These are phyloP conservation scores for Terrapene triunguis DNA, from an alignment of 2,113 vertebrate species.

Conservation along the genomic window DNA sequence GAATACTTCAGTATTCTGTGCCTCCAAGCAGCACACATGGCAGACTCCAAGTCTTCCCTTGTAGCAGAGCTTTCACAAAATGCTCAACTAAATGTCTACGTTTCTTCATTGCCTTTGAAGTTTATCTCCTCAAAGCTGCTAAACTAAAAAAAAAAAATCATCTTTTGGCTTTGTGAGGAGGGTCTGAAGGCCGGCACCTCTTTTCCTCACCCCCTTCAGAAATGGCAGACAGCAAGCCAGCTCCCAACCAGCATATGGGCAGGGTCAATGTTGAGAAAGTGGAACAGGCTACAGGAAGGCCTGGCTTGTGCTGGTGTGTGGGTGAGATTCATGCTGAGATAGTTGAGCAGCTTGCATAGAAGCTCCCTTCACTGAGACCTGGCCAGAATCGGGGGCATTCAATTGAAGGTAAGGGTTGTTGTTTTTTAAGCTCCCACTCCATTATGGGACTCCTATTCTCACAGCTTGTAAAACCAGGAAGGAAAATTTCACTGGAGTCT, in stretches of 20 bases:
- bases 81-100: neutral
- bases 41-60: neutral
- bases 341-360: neutral
- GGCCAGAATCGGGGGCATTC: neutral
- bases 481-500: neutral
- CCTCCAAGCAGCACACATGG: neutral
- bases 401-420: neutral
- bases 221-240: neutral
- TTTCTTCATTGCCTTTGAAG: neutral
- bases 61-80: neutral
- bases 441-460: neutral
- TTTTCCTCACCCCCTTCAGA: neutral
- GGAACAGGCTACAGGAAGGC: accelerated
- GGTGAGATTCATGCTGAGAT: neutral
- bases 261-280: accelerated
- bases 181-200: neutral
- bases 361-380: neutral
- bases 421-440: neutral
- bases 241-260: accelerated
- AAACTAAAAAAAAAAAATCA: neutral
- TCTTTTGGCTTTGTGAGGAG: neutral
- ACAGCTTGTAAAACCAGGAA: neutral
- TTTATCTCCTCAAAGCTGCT: neutral
- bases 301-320: neutral
- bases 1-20: neutral